Conservation (phyloP, 2,888 invertebrate genomes). For the Drosophila yooni region DNA sequence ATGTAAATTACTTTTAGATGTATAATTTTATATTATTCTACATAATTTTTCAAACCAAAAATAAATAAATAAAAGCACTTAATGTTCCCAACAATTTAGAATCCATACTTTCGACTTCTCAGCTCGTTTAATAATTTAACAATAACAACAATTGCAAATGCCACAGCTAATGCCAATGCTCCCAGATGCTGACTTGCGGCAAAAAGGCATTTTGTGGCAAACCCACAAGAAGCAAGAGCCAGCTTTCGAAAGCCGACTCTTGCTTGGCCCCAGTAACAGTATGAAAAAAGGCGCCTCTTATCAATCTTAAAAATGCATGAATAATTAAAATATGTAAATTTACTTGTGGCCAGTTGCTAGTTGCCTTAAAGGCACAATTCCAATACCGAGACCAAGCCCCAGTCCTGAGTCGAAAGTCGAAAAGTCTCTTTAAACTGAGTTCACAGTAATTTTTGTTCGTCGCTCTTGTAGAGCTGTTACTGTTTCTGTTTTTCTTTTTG, state of each 20-base stretch:
- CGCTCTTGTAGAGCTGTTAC: background rate
- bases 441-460: conserved; percentile 25
- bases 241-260: conserved; percentile 11
- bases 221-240: conserved; percentile 1
- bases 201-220: conserved; percentile 31
- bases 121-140: conserved; percentile 54
- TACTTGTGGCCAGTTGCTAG: conserved; percentile 66
- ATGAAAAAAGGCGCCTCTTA: conserved; percentile 59
- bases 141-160: conserved; percentile 50
- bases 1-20: background rate
- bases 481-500: background rate
- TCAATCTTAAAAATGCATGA: conserved; percentile 81
- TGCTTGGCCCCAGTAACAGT: conserved; percentile 5
- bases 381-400: background rate
- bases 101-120: conserved; percentile 22
- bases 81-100: conserved; percentile 13
- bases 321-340: conserved; percentile 78
- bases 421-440: conserved; percentile 46
- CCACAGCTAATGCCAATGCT: conserved; percentile 44
- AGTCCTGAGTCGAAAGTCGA: conserved; percentile 62
- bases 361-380: conserved; percentile 43
- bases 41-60: background rate
- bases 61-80: background rate
- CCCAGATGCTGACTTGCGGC: conserved; percentile 35
- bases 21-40: background rate